A percentile compares a stretch with the other conserved stretches of the same genome.
Conservation (phyloP, 2,797 vertebrate genomes). For the Miichthys miiuy region DNA sequence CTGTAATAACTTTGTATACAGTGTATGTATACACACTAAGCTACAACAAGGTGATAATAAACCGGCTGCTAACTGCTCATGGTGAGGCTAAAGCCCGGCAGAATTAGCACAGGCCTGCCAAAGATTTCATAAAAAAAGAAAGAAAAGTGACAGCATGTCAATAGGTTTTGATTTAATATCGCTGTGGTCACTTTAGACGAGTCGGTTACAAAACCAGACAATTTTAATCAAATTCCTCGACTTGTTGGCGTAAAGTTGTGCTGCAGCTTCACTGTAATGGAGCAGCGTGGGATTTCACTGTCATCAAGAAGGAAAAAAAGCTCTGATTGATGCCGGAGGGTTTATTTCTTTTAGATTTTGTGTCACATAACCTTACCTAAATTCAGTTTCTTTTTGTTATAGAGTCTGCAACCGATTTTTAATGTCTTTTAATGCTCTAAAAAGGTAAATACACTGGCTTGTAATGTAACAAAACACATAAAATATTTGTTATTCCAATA, state of each 20-base stretch:
- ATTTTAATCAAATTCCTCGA: constrained; percentile 54
- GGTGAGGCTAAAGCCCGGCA: constrained; percentile 57
- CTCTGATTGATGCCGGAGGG: constrained; percentile 50
- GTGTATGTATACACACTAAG: constrained; percentile 68
- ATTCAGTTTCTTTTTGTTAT: background rate
- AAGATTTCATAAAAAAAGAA: constrained; percentile 31
- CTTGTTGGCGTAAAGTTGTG: constrained; percentile 29
- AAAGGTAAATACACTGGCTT: background rate
- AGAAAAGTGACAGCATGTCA: constrained; percentile 35
- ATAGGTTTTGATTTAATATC: constrained; percentile 56
- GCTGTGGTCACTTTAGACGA: constrained; percentile 50
- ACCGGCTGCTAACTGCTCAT: constrained; percentile 59
- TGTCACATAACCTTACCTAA: constrained; percentile 5
- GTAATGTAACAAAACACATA: background rate
- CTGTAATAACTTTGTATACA: constrained; percentile 76
- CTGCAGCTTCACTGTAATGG: constrained; percentile 41
- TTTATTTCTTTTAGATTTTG: constrained; percentile 10
- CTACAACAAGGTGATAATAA: constrained; percentile 80
- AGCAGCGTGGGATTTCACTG: constrained; percentile 56
- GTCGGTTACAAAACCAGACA: constrained; percentile 48
- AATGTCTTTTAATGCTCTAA: background rate
- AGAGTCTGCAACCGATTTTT: background rate
- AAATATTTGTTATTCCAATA: background rate
- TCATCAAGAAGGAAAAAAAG: constrained; percentile 27
- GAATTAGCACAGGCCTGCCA: constrained; percentile 53